A percentile compares a stretch with the other conserved stretches of the same genome.
Evolutionary conservation across 2,888 invertebrate species (phyloP).

Genomic region (Pterostichus madidus): DNA sequence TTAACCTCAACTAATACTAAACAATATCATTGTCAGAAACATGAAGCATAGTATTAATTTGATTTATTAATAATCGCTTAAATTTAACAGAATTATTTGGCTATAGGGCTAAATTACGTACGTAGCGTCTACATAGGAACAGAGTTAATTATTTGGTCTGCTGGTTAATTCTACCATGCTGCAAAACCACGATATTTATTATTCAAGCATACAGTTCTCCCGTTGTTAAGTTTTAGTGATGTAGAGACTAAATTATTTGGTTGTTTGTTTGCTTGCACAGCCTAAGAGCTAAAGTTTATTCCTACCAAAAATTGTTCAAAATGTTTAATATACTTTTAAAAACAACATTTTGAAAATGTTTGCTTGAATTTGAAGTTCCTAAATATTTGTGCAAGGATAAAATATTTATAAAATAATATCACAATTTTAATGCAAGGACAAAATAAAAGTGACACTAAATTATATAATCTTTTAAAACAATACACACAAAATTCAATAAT

Average conservation of each 20-base stretch:
- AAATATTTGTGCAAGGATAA: too few relatives aligned
- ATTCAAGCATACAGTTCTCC: conserved; percentile 36
- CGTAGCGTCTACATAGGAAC: conserved; percentile 30
- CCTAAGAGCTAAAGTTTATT: conserved; percentile 16
- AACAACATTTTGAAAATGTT: too few relatives aligned
- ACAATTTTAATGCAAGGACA: too few relatives aligned
- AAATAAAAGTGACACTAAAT: too few relatives aligned
- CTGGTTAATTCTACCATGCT: conserved; percentile 46
- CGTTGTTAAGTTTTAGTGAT: conserved; percentile 34
- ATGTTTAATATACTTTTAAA: too few relatives aligned
- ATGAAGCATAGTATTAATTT: conserved; percentile 28
- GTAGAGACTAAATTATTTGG: conserved; percentile 35
- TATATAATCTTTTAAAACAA: too few relatives aligned
- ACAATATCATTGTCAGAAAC: conserved; percentile 24
- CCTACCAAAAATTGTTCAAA: neutral
- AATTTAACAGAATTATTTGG: conserved; percentile 35
- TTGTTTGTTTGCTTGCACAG: conserved; percentile 7
- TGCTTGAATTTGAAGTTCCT: too few relatives aligned
- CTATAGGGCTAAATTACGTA: conserved; percentile 41
- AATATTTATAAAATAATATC: too few relatives aligned
- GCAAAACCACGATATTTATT: conserved; percentile 44
- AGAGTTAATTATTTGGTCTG: conserved; percentile 35
- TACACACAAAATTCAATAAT: too few relatives aligned
- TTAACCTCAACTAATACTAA: neutral
- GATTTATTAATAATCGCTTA: conserved; percentile 46